A percentile compares a stretch with the other conserved stretches of the same genome.
Evolutionary conservation across 1,140 invertebrate species (phyloP).

Genomic region (Zelostemma sp.): DNA sequence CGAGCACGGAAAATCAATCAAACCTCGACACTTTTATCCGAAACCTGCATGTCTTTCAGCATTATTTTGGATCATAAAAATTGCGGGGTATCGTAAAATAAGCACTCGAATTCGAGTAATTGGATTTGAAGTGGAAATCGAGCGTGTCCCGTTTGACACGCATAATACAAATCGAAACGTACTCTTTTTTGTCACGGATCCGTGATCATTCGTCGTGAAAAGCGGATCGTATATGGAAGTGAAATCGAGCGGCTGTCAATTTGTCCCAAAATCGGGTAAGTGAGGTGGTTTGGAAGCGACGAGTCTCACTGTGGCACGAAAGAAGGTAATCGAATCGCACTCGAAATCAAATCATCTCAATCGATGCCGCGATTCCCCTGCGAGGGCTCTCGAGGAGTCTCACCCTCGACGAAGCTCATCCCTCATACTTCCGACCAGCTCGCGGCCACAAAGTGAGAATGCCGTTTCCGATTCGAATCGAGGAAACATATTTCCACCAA

Average conservation of each 20-base stretch:
- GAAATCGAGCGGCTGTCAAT: conserved; percentile 46
- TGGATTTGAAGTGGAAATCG: conserved; percentile 27
- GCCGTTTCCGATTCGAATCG: conserved; percentile 13
- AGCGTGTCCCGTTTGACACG: conserved; percentile 12
- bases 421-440: conserved; percentile 7
- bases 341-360: conserved; percentile 43
- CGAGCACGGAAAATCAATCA: no score
- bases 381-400: conserved; percentile 19
- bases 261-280: conserved; percentile 37
- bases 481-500: conserved; percentile 32
- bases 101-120: conserved; percentile 15
- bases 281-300: conserved; percentile 22
- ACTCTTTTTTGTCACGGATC: conserved; percentile 14
- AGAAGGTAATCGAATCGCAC: conserved; percentile 44
- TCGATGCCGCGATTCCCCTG: conserved; percentile 33
- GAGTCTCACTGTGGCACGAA: conserved; percentile 26
- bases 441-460: conserved; percentile 10
- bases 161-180: conserved; percentile 9
- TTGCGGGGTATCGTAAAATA: no score
- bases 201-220: conserved; percentile 23
- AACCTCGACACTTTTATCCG: no score
- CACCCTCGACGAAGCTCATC: conserved; percentile 2
- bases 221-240: conserved; percentile 15
- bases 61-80: not conserved
- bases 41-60: no score